Evolutionary conservation across 2,888 invertebrate genomes (phyloP), one percentile per base, ranked within the genome.

Genomic region (Gnatocerus cornutus): DNA sequence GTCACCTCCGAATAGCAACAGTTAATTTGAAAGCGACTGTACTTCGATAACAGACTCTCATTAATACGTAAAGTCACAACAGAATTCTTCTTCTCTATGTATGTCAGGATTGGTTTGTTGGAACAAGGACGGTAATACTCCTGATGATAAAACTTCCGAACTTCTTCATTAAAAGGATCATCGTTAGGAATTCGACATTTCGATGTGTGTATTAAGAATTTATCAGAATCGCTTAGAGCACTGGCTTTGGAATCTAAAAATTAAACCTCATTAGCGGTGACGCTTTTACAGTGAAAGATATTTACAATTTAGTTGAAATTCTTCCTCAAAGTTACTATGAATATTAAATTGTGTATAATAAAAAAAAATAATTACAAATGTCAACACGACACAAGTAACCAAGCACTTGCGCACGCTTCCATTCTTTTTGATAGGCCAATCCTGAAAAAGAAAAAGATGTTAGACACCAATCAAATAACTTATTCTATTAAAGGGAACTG

Each of bases 1-100:
- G 78, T 78, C n/a, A 86, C 77, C 64, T 81, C 77, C 0, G 81
- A 79, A 73, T 84, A 84, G 73, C 79, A 79, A 71, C 79, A 79
- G 5, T 33, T 64, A 14, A 78, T 63, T 69, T 53, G 68, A 30
- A 75, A 74, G 68, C 33, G 63, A 66, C 76, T 78, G 69, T 84
- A 84, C 0, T 76, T 21, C 1, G 61, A 30, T n/a, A 78, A 41
- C 8, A 73, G 67, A 55, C 72, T 74, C 30, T 69, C 45, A 55
- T 80, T 79, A 9, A 81, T 67, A 27, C 73, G 73, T 55, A 80
- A 64, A 5, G 68, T 74, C 10, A 73, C 69, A 8, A 70, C 43
- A 29, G 69, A 73, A 45, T 73, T 65, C 6, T 39, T 69, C 68
- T 74, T 78, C 6, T 75, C 72, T 43, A 78, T 73, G 66, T 78